These are phyloP conservation scores for Siphamia tubifer DNA, from an alignment of 2,113 vertebrate genomes.

Conservation along the genomic window DNA sequence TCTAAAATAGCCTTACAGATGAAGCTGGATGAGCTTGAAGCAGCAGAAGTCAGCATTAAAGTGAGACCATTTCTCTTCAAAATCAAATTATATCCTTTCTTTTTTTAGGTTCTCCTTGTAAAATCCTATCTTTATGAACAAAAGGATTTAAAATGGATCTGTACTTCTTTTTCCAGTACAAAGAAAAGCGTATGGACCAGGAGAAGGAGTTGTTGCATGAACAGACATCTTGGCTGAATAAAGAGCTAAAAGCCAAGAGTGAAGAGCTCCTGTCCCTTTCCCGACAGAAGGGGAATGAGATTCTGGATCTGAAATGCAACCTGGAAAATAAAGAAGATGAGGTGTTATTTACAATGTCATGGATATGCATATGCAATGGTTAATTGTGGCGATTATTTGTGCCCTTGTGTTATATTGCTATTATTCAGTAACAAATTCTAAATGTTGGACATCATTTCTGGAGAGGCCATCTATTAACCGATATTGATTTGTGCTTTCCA, in stretches of 20 bases:
- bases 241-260: slow-evolving; percentile 91
- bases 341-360: slow-evolving; percentile 61
- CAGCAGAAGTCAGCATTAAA: slow-evolving; percentile 93
- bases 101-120: neutral
- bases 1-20: slow-evolving; percentile 89
- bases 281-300: slow-evolving; percentile 91
- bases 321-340: slow-evolving; percentile 94
- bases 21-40: slow-evolving; percentile 92
- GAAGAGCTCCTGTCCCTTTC: slow-evolving; percentile 90
- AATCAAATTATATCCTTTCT: too few relatives aligned
- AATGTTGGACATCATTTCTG: neutral
- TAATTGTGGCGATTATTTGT: too few relatives aligned
- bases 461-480: neutral
- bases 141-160: neutral
- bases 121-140: neutral
- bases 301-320: slow-evolving; percentile 90
- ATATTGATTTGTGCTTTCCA: slow-evolving; percentile 51
- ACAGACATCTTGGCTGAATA: slow-evolving; percentile 90
- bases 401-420: too few relatives aligned
- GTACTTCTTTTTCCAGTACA: slow-evolving; percentile 79
- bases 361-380: neutral
- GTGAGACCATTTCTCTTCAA: too few relatives aligned
- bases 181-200: slow-evolving; percentile 94
- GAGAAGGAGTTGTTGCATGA: slow-evolving; percentile 90
- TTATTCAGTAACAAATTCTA: too few relatives aligned